Conservation (phyloP, 2,888 invertebrate genomes). For the Margaritifera margaritifera region DNA sequence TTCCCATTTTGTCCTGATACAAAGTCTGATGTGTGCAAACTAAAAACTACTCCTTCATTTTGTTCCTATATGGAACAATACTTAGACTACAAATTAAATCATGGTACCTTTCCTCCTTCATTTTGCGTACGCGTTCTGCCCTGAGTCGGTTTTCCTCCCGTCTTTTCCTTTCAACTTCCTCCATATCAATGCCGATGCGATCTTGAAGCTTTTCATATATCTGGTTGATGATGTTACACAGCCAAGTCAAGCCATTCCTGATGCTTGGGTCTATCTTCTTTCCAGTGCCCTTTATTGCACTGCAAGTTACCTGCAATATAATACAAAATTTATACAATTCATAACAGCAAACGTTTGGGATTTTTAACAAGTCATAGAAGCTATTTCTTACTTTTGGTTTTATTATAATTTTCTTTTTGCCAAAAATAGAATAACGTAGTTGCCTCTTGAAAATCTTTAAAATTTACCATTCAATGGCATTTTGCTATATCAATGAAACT, state of each 20-base stretch:
- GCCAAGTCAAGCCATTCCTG: slow-evolving; percentile 76
- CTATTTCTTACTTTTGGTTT: background rate
- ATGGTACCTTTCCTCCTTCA: slow-evolving; percentile 63
- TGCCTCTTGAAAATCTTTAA: too few relatives aligned
- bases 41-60: too few relatives aligned
- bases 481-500: too few relatives aligned
- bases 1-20: too few relatives aligned
- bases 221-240: slow-evolving; percentile 81
- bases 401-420: background rate
- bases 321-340: slow-evolving; percentile 10
- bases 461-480: too few relatives aligned
- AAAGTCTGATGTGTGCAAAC: too few relatives aligned
- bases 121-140: slow-evolving; percentile 73
- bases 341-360: background rate
- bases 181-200: slow-evolving; percentile 79
- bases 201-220: slow-evolving; percentile 80
- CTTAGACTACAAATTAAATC: too few relatives aligned
- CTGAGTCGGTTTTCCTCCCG: slow-evolving; percentile 75
- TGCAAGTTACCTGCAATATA: slow-evolving; percentile 75
- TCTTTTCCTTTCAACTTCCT: slow-evolving; percentile 75
- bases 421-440: too few relatives aligned
- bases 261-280: slow-evolving; percentile 80
- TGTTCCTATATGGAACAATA: too few relatives aligned
- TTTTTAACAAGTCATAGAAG: background rate
- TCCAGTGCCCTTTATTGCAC: slow-evolving; percentile 73